Evolutionary conservation across 1,140 invertebrate genomes (phyloP).

Genomic region (Drosophila lini): DNA sequence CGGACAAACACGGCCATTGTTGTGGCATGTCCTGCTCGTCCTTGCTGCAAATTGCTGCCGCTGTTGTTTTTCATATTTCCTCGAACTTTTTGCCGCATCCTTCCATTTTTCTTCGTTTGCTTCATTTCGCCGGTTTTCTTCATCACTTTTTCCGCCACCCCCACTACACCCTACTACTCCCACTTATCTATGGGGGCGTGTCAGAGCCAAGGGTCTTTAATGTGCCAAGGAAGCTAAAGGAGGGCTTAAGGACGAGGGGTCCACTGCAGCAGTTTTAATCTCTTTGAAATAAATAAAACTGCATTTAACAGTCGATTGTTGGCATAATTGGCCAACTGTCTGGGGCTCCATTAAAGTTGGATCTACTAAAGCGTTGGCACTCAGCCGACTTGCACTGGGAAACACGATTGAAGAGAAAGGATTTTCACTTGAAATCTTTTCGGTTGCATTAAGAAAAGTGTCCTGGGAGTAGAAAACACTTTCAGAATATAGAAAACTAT

Average conservation of each 20-base stretch:
- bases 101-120: conserved; percentile 45
- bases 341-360: conserved; percentile 43
- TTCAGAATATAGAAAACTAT: neutral
- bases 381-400: neutral
- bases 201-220: conserved; percentile 24
- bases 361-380: conserved; percentile 36
- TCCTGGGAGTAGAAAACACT: too few relatives aligned
- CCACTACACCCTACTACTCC: neutral
- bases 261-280: conserved; percentile 49
- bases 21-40: conserved; percentile 70
- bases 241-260: conserved; percentile 10
- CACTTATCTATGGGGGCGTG: conserved; percentile 53
- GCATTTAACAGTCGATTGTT: conserved; percentile 66
- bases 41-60: conserved; percentile 68
- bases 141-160: conserved; percentile 5
- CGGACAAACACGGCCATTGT: conserved; percentile 68
- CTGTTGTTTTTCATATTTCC: conserved; percentile 46
- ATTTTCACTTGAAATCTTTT: neutral
- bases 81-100: conserved; percentile 43
- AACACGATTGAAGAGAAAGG: too few relatives aligned
- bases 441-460: neutral
- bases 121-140: conserved; percentile 20
- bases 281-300: conserved; percentile 52
- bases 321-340: conserved; percentile 44
- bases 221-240: conserved; percentile 2